phyloP scores from a whole-genome alignment of 2,888 invertebrate species.

The Ectemnius cavifrons region DNA sequence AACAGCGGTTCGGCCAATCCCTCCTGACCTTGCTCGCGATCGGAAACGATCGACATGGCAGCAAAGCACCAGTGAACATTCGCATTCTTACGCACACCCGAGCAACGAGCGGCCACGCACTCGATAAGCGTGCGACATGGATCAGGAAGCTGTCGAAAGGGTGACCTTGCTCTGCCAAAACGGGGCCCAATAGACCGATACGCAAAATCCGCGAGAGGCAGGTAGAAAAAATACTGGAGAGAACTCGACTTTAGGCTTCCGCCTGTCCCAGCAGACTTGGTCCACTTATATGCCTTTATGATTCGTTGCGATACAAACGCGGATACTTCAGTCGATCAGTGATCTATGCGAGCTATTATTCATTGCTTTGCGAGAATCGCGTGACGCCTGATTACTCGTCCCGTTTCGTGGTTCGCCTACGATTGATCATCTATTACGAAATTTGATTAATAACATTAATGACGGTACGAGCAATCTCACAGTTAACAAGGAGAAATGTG shows the following conservation, averaged over 20 bases:
- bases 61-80: conserved; percentile 21
- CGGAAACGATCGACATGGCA: conserved; percentile 57
- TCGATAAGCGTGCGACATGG: conserved; percentile 35
- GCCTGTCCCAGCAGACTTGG: not conserved
- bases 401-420: conserved; percentile 15
- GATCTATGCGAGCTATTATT: no score
- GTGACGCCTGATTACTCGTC: not conserved
- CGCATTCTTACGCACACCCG: conserved; percentile 26
- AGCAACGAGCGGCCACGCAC: conserved; percentile 15
- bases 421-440: conserved; percentile 54
- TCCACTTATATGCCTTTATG: conserved; percentile 20
- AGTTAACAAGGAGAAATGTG: conserved; percentile 41
- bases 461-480: conserved; percentile 5
- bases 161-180: conserved; percentile 53
- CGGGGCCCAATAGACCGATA: conserved; percentile 39
- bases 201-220: conserved; percentile 16
- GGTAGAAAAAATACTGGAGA: conserved; percentile 12
- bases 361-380: no score
- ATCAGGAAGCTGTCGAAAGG: conserved; percentile 62
- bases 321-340: no score
- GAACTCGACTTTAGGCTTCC: conserved; percentile 17
- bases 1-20: conserved; percentile 57
- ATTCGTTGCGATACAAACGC: not conserved
- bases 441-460: conserved; percentile 57
- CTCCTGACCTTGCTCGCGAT: conserved; percentile 64